Evolutionary conservation across 2,888 invertebrate species (phyloP), one percentile per base, ranked within the genome.

Genomic region (Osmoderma eremita): DNA sequence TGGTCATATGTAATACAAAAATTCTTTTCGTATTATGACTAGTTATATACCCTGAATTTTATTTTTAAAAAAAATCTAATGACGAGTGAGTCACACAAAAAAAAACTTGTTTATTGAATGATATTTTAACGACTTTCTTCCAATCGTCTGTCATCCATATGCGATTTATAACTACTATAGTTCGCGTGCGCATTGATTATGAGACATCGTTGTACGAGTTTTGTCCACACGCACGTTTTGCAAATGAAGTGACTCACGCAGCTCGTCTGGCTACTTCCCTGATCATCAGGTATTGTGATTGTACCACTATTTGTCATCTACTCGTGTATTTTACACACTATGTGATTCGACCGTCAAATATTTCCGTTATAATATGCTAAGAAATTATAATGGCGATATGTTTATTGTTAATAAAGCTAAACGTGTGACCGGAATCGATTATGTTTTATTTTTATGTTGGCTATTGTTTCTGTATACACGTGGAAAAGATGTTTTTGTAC

Each of bases 231-330:
- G 10, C 30, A 30, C 30, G 10, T 30, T 30, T 30, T 54, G 54
- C 39, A 39, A 54, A 54, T 54, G 10, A 39, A 39, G 17, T 54
- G 54, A 54, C 38, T 54, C 54, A 54, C 39, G n/a, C n/a, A 15
- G 17, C 39, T 39, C 15, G 38, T 54, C 54, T 54, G 30, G 13
- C 54, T 54, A 54, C 54, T 54, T 54, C 54, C 54, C 54, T 54
- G 54, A 39, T 54, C 36, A 17, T 54, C 39, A 42, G 42, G n/a
- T 42, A 24, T 51, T 51, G 8, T 51, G 20, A 24, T 51, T 51
- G n/a, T 13, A 30, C 24, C 12, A 20, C 12, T 13, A 51, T 51
- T 51, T 30, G 50, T 51, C 50, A 49, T 49, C n/a, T n/a, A n/a
- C n/a, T n/a, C n/a, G n/a, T n/a, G n/a, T n/a, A 8, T 15, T 51